A percentile compares a stretch with the other conserved stretches of the same genome.
phyloP scores from a whole-genome alignment of 2,113 vertebrate species.

The Aphyosemion australe region DNA sequence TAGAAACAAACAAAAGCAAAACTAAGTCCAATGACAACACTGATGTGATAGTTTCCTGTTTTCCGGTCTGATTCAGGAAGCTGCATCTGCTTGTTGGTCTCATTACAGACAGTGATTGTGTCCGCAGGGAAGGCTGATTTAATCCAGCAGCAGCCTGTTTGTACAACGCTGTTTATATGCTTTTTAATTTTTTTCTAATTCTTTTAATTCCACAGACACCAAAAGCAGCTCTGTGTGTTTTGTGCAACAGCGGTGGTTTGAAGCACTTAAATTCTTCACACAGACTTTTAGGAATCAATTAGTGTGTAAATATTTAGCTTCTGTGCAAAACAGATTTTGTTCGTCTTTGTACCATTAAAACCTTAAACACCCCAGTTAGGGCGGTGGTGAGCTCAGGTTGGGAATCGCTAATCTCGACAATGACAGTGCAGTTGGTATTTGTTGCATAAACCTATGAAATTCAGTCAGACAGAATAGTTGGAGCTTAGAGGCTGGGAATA shows the following conservation, averaged over 20 bases:
- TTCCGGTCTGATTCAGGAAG: not conserved
- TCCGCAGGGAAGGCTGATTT: not conserved
- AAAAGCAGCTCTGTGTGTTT: not conserved
- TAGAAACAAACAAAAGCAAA: no score
- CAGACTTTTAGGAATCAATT: not conserved
- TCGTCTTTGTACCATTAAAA: not conserved
- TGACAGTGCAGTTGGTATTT: no score
- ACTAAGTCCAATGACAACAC: no score
- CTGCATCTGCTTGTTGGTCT: not conserved
- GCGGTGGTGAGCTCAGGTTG: no score
- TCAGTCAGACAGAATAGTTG: no score
- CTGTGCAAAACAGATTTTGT: not conserved
- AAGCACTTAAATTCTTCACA: not conserved
- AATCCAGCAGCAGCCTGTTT: not conserved
- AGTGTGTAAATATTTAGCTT: not conserved
- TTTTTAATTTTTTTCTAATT: not conserved
- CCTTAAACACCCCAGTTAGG: not conserved
- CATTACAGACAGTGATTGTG: not conserved
- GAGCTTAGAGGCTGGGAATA: no score
- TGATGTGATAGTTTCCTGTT: not conserved
- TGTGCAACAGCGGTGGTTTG: not conserved
- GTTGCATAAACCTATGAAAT: no score
- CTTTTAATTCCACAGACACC: not conserved
- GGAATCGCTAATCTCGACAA: no score
- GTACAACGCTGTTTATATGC: not conserved